Base-by-base conservation (phyloP, 37 sponge, comb jelly and placozoan species). In the Halichondria panicea region DNA sequence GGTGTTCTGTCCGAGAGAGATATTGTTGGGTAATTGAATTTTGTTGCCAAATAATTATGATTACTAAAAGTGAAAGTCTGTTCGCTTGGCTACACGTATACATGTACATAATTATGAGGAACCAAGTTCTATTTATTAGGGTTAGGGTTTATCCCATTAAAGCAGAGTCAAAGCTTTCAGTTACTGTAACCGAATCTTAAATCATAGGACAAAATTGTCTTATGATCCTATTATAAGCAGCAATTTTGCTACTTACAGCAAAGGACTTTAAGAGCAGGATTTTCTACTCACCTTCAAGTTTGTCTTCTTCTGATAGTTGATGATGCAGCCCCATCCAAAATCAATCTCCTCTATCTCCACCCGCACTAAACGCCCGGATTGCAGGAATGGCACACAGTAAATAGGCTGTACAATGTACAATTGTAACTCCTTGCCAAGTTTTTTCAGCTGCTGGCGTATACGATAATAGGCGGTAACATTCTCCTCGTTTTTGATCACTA, bases 281-380 rank as follows among this genome's bases (percentile, higher is more conserved):
- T 61, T 61, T 22, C 71, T 28, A 13, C 11, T 13, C 40, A 81
- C 94, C 52, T 67, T 77, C 38, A 88, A 88, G 46, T 86, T 86
- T 52, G 83, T 67, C 61, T 98, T 95, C 85, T 91, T 95, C 85
- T 98, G 96, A 70, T 87, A 98, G 77, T 95, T 98, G 57, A 98
- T 84, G 30, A 98, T 90, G 55, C 65, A 64, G 0, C 99, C 99
- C 99, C 99, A 98, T 43, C 99, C 99, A 79, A 86, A 98, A 79
- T 98, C 76, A 54, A 82, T 92, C 28, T 90, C 96, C n/a, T 72
- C 68, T 15, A 68, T 59, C 45, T 69, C 63, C 48, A 95, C 94
- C 69, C 82, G 77, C 34, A 95, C 84, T 44, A 98, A 71, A 38
- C 99, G 34, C 4, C 99, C 99, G 3, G 99, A 94, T 39, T 98